Evolutionary conservation across 2,888 invertebrate species (phyloP), one percentile per base, ranked within the genome.

Genomic region (Hydrotaea cyrtoneurina): DNA sequence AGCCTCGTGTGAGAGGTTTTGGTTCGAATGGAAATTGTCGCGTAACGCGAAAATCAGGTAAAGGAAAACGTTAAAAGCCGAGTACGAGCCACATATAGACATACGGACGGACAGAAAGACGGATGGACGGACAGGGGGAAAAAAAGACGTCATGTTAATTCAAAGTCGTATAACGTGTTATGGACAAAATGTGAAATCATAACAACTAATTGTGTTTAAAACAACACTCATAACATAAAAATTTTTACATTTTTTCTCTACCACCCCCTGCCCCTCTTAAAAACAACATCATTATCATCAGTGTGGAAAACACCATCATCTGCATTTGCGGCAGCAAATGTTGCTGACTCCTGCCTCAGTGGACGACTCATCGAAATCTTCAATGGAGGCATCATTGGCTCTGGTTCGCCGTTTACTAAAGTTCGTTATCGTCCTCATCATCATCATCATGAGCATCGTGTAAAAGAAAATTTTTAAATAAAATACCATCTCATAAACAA

Each of bases 201-300:
- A 84, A 84, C 84, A 81, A 84, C 81, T 78, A 84, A 84, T 84
- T 84, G 84, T 78, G 81, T 84, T 81, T 46, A 81, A 84, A 84
- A 81, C 72, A 81, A 76, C 81, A 76, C 84, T 81, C 66, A 73
- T 81, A 84, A 84, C 78, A 83, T 83, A 62, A 78, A 83, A 83
- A 74, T 80, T 69, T 83, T 69, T 80, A 83, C 62, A 74, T 78
- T 78, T 77, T 59, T 10, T 79, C 39, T 13, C 39, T 8, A 36
- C 8, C 36, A 10, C 13, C 39, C 31, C 31, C 7, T 11, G 7
- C 39, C 3, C 13, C 39, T 36, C 72, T 79, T 71, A 72, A 71
- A 26, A 39, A 39, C 39, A 39, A 39, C 39, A 39, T 39, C 11
- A 39, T 55, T 4, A 55, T 55, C 55, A 21, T 55, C 55, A 21